Evolutionary conservation across 2,888 invertebrate genomes (phyloP).

Genomic region (Entomobrya proxima): DNA sequence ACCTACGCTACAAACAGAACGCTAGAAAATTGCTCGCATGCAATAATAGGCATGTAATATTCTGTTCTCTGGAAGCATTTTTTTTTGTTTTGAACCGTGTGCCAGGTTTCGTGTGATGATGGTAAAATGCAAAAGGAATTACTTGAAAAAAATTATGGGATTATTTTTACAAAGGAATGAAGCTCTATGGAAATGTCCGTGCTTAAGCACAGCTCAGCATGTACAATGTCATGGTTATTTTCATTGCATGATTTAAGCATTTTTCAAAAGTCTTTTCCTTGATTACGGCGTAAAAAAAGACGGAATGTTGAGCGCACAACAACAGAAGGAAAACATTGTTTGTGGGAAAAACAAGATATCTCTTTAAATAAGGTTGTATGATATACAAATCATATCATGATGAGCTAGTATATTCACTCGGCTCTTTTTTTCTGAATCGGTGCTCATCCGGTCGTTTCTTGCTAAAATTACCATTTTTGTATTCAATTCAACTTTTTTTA

Average conservation of each 20-base stretch:
- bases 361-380: constrained; percentile 43
- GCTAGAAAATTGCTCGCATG: no score
- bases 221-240: constrained; percentile 40
- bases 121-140: no score
- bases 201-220: not conserved
- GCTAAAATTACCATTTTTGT: no score
- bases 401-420: constrained; percentile 35
- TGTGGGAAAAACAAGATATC: constrained; percentile 63
- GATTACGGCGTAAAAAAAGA: not conserved
- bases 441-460: no score
- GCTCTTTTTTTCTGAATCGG: constrained; percentile 37
- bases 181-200: no score
- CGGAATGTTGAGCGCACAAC: not conserved
- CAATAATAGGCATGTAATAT: not conserved
- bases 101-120: not conserved
- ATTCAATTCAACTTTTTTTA: no score
- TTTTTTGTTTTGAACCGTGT: not conserved
- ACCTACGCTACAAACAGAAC: constrained; percentile 38
- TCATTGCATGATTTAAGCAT: constrained; percentile 3
- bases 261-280: not conserved
- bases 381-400: constrained; percentile 61
- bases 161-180: no score
- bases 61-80: not conserved
- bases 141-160: no score
- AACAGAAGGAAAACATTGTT: constrained; percentile 11